These are phyloP conservation scores for Peromyscus maniculatus DNA, from an alignment of 2,113 vertebrate genomes.

Conservation along the genomic window DNA sequence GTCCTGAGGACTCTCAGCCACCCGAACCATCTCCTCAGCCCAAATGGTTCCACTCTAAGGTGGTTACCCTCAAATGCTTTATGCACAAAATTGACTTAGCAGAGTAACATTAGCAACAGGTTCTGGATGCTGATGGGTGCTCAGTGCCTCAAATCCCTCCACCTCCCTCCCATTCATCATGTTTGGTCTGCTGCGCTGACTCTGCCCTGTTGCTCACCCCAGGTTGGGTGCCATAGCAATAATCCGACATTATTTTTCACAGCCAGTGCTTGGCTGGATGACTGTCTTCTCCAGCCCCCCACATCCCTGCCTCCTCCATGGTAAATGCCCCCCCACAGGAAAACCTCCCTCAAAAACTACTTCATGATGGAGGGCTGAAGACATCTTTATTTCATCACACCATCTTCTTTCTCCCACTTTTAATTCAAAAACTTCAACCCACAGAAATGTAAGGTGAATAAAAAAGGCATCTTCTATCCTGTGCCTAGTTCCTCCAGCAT, in stretches of 20 bases:
- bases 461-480: not conserved
- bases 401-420: not conserved
- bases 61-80: not conserved
- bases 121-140: not conserved
- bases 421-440: not conserved
- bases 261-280: not conserved
- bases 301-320: not conserved
- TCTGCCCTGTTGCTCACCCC: not conserved
- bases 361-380: not conserved
- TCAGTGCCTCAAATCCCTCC: not conserved
- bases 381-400: not conserved
- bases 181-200: not conserved
- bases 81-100: not conserved
- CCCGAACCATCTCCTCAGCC: not conserved
- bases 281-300: not conserved
- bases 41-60: not conserved
- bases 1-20: not conserved
- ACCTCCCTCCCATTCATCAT: fast-evolving
- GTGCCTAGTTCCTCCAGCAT: not conserved
- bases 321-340: not conserved
- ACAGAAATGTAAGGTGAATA: not conserved
- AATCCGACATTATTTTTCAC: not conserved
- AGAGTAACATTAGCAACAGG: not conserved
- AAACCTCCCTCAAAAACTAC: not conserved
- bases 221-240: too few species aligned